phyloP scores from a whole-genome alignment of 2,888 invertebrate genomes.

The Eumerus sabulonum region DNA sequence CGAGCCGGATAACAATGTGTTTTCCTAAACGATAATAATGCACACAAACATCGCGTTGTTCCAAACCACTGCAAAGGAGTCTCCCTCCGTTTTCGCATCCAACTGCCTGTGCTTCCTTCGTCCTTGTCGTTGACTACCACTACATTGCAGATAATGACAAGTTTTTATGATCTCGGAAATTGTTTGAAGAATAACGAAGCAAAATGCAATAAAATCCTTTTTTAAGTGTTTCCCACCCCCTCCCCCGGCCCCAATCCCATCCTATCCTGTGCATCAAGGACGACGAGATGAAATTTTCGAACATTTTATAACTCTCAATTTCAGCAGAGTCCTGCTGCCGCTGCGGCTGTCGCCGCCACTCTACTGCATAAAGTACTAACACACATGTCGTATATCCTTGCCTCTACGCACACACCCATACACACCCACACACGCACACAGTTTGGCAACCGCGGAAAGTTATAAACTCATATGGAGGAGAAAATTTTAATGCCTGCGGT shows the following conservation, averaged over 20 bases:
- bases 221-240: conserved; percentile 47
- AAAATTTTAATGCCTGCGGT: conserved; percentile 69
- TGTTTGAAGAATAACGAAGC: conserved; percentile 67
- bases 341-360: neutral
- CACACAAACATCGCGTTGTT: conserved; percentile 58
- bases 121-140: conserved; percentile 47
- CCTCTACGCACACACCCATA: neutral
- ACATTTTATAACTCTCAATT: conserved; percentile 59
- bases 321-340: conserved; percentile 10
- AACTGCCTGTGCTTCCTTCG: too few relatives aligned
- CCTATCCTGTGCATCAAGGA: conserved; percentile 31
- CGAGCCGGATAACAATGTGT: conserved; percentile 58
- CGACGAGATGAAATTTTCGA: conserved; percentile 56
- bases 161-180: conserved; percentile 68
- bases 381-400: conserved; percentile 9
- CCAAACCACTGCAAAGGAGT: conserved; percentile 59
- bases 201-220: conserved; percentile 65
- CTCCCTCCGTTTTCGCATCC: neutral
- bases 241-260: neutral
- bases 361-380: neutral
- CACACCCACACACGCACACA: neutral
- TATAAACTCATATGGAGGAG: conserved; percentile 69
- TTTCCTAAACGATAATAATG: conserved; percentile 65
- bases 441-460: conserved; percentile 61
- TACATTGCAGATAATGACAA: conserved; percentile 68